A percentile compares a stretch with the other conserved stretches of the same genome.
Evolutionary conservation across 2,113 vertebrate genomes (phyloP).

Genomic region (Oncorhynchus clarkii): DNA sequence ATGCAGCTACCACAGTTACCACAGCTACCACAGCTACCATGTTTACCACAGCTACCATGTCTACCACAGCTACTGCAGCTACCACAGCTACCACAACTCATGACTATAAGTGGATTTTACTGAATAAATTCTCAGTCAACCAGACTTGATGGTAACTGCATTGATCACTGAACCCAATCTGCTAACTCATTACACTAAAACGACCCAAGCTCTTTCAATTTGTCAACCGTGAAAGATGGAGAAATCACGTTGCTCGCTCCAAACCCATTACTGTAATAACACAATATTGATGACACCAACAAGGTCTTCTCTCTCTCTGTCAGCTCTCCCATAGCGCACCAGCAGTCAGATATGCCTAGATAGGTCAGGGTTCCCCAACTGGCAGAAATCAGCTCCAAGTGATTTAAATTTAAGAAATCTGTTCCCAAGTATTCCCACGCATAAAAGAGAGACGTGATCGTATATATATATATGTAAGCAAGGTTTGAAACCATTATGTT

Average conservation of each 20-base stretch:
- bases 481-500: no score
- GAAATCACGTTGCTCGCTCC: neutral
- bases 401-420: no score
- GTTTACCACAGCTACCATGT: accelerated
- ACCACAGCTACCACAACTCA: no score
- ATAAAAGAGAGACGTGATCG: constrained; percentile 3
- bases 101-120: neutral
- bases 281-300: constrained; percentile 12
- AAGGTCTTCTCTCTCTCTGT: neutral
- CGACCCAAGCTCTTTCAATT: neutral
- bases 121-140: neutral
- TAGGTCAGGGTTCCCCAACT: no score
- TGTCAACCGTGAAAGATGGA: neutral
- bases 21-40: no score
- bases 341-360: neutral
- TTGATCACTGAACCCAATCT: neutral
- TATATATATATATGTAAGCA: no score
- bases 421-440: neutral
- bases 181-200: neutral
- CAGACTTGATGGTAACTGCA: neutral
- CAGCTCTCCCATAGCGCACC: neutral
- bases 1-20: no score
- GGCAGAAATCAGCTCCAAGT: no score
- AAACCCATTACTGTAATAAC: constrained; percentile 23
- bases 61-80: no score